Conservation (phyloP, 2,797 vertebrate genomes). For the Sphaeramia orbicularis region DNA sequence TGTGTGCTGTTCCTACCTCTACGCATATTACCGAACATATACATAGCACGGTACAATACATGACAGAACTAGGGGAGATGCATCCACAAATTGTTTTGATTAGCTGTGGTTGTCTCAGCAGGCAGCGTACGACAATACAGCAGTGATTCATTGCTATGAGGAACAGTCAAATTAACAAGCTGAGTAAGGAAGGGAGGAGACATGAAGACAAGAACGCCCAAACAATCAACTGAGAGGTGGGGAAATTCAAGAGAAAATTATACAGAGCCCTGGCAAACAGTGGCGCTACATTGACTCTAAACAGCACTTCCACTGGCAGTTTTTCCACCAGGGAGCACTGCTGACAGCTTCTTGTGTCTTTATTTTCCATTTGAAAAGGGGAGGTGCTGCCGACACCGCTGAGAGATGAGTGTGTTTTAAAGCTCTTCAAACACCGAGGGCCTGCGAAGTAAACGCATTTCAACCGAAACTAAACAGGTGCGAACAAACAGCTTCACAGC, state of each 20-base stretch:
- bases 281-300: constrained; percentile 59
- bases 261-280: constrained; percentile 41
- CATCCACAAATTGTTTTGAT: constrained; percentile 54
- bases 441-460: constrained; percentile 31
- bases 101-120: constrained; percentile 48
- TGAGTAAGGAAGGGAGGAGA: constrained; percentile 38
- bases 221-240: constrained; percentile 54
- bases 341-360: constrained; percentile 56
- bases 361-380: constrained; percentile 47
- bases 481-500: constrained; percentile 25
- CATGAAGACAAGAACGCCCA: constrained; percentile 56
- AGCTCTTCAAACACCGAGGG: constrained; percentile 46
- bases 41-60: constrained; percentile 1
- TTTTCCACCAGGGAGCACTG: constrained; percentile 53
- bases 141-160: constrained; percentile 32
- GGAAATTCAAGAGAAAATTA: constrained; percentile 47
- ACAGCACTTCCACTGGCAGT: constrained; percentile 51
- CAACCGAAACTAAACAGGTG: constrained; percentile 41
- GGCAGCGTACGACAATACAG: constrained; percentile 39
- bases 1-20: too few species aligned
- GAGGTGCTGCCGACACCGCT: constrained; percentile 47
- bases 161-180: constrained; percentile 67
- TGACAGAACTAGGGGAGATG: constrained; percentile 17
- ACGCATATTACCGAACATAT: background rate
- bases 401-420: constrained; percentile 44